These are phyloP conservation scores for Gopherus flavomarginatus DNA, from an alignment of 2,113 vertebrate genomes.

Conservation along the genomic window DNA sequence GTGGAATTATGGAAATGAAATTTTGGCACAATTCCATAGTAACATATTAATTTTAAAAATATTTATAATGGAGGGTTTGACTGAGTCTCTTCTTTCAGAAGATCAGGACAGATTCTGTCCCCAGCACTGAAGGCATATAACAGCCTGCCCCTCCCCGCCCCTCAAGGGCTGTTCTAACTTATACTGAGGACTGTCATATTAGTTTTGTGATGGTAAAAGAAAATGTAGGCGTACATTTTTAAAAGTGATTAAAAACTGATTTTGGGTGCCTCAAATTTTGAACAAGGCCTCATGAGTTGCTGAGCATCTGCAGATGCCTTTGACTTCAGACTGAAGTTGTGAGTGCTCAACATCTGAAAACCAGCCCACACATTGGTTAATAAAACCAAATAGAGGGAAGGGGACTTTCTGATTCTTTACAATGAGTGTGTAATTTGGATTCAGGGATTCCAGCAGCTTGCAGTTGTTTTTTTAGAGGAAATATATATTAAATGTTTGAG, in stretches of 20 bases:
- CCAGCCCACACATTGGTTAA: not conserved
- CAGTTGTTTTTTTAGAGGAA: not conserved
- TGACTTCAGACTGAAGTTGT: not conserved
- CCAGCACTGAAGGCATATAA: not conserved
- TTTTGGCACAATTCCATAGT: not conserved
- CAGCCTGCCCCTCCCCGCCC: not conserved
- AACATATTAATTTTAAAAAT: constrained; percentile 9
- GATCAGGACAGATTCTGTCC: constrained; percentile 51
- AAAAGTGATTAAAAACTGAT: not conserved
- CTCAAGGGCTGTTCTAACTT: not conserved
- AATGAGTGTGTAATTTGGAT: not conserved
- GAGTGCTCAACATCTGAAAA: not conserved
- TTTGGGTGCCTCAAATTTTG: not conserved
- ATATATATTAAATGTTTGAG: not conserved
- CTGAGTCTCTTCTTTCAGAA: constrained; percentile 19
- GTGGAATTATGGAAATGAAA: not conserved
- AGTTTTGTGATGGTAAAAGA: not conserved
- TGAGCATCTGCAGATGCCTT: not conserved
- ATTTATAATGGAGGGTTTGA: constrained; percentile 11
- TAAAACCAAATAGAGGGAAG: not conserved
- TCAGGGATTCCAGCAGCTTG: not conserved
- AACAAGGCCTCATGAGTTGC: not conserved
- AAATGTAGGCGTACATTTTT: not conserved
- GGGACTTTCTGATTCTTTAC: not conserved
- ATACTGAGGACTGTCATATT: not conserved